Evolutionary conservation across 2,113 vertebrate genomes (phyloP), one percentile per base, ranked within the genome.

Genomic region (Manacus vitellinus): DNA sequence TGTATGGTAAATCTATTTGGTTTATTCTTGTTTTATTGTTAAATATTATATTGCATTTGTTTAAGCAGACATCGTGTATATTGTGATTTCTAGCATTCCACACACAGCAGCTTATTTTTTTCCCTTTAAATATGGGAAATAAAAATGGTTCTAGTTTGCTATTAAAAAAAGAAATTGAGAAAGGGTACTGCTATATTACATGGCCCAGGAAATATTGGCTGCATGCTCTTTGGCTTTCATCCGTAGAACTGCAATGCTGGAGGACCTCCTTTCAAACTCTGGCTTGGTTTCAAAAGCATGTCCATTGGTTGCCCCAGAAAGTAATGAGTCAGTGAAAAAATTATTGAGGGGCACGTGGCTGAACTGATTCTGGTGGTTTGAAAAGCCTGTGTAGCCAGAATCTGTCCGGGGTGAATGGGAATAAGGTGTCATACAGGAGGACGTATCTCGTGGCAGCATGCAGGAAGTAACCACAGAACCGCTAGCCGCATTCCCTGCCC

Each of bases 191-290:
- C 85, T 96, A 83, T 97, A 97, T 99, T 99, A 99, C 99, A 99
- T 99, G 95, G 99, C 99, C 99, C 99, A 99, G 82, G 99, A 99
- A 98, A 99, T 99, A 98, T 99, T 99, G 94, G 99, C 99, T 59
- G 99, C 95, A 88, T 99, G 99, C 97, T 99, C 99, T 96, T 99
- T 99, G 96, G 99, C 99, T 97, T 99, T 99, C 99, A 99, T 99
- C 96, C 99, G 98, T 97, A 99, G 98, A 94, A 99, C 99, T 12
- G 99, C 99, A 43, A 99, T 99, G 97, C 99, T 99, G 96, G 99
- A 99, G 39, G 99, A 99, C 67, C 99, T 98, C 82, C 99, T 97
- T 98, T 99, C 99, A 62, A 99, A 99, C 96, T 99, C 99, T 1
- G 99, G 99, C 96, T 99, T 99, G 95, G 98, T 98, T 98, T 99